Percentiles rank a stretch among this genome's conserved stretches.
phyloP scores from a whole-genome alignment of 2,113 vertebrate species.

The Microcebus murinus region DNA sequence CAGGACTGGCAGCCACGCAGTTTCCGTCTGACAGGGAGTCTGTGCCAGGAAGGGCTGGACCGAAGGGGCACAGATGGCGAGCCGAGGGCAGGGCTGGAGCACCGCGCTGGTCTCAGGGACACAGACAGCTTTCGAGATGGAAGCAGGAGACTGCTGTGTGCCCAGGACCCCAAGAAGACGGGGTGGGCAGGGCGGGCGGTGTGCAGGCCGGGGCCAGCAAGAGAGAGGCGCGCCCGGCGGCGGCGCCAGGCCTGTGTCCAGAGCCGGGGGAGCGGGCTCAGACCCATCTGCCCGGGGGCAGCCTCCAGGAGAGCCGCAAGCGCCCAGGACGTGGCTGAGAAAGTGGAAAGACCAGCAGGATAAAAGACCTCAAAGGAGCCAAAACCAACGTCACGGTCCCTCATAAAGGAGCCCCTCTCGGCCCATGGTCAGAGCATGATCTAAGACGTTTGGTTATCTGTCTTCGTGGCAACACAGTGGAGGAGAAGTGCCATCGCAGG shows the following conservation, averaged over 20 bases:
- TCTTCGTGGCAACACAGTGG: neutral
- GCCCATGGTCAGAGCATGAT: neutral
- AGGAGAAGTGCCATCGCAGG: neutral
- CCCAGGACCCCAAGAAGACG: neutral
- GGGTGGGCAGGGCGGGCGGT: accelerated
- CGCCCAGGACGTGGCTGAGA: neutral
- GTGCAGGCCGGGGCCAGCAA: neutral
- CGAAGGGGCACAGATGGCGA: neutral
- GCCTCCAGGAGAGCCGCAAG: neutral
- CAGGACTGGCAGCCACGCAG: neutral
- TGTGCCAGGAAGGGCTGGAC: neutral
- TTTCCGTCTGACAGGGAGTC: neutral
- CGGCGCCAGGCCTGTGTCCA: neutral
- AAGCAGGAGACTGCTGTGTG: neutral
- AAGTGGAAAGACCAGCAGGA: neutral
- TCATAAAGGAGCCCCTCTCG: neutral
- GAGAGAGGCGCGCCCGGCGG: neutral
- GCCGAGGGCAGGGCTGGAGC: neutral
- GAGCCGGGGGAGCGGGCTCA: neutral
- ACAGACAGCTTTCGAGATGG: neutral
- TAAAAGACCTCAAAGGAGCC: neutral
- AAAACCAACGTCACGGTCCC: neutral
- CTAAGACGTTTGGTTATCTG: neutral
- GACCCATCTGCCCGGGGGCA: neutral
- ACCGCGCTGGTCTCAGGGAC: neutral